These are phyloP conservation scores for Psilopogon haemacephalus DNA, from an alignment of 2,113 vertebrate genomes.

Conservation along the genomic window DNA sequence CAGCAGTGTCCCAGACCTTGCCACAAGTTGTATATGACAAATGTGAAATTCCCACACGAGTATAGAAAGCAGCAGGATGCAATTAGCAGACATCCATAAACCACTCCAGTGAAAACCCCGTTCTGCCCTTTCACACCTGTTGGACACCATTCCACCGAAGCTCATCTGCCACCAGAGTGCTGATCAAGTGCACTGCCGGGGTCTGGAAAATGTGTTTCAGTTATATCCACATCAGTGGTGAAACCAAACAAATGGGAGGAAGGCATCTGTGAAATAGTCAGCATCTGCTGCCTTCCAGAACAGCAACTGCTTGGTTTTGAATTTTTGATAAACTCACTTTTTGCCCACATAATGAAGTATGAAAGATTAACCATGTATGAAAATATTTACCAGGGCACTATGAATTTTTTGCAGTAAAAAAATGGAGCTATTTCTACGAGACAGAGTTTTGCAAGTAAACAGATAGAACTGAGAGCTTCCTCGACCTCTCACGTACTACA, in stretches of 20 bases:
- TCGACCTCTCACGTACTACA: neutral
- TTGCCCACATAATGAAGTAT: conserved; percentile 32
- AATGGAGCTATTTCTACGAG: neutral
- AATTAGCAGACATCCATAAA: conserved; percentile 50
- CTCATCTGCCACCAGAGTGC: neutral
- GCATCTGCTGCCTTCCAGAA: conserved; percentile 59
- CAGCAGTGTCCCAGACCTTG: neutral
- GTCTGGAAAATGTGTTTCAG: conserved; percentile 7
- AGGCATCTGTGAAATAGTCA: conserved; percentile 37
- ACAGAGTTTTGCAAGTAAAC: neutral
- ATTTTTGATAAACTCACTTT: conserved; percentile 51
- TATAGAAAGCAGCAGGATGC: conserved; percentile 9
- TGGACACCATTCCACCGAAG: neutral
- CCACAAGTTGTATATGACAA: neutral
- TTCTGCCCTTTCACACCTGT: conserved; percentile 34
- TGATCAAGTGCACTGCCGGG: conserved; percentile 32
- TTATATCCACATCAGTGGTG: neutral
- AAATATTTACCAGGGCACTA: conserved; percentile 55
- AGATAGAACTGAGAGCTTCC: neutral
- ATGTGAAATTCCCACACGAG: neutral
- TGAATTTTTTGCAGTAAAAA: conserved; percentile 12
- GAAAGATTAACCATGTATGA: conserved; percentile 53
- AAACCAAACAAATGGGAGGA: neutral
- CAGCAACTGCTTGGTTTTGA: conserved; percentile 45
- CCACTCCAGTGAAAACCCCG: neutral